A percentile compares a stretch with the other conserved stretches of the same genome.
Evolutionary conservation across 2,113 vertebrate genomes (phyloP).

Genomic region (Poicephalus meyeri): DNA sequence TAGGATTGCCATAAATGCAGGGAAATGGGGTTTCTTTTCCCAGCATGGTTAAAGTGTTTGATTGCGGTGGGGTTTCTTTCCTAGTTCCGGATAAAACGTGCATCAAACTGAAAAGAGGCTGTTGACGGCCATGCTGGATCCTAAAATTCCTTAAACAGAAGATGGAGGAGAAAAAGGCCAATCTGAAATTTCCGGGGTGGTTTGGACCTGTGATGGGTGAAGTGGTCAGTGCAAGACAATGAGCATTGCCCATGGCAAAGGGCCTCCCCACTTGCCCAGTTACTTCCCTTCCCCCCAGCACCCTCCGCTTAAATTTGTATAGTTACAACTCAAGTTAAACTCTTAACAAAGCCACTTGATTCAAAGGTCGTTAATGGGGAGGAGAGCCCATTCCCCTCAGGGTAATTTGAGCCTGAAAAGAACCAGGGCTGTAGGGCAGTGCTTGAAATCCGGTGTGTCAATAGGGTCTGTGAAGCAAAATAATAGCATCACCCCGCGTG

Average conservation of each 20-base stretch:
- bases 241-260: background rate
- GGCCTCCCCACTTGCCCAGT: accelerated
- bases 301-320: background rate
- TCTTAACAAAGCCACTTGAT: conserved; percentile 73
- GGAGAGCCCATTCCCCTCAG: conserved; percentile 73
- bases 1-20: background rate
- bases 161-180: background rate
- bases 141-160: background rate
- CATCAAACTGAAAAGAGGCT: background rate
- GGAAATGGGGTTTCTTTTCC: background rate
- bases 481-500: conserved; percentile 86
- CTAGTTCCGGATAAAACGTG: background rate
- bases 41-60: background rate
- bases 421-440: conserved; percentile 72
- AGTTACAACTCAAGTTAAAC: conserved; percentile 37
- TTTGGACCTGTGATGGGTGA: background rate
- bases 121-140: accelerated
- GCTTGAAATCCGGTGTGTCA: conserved; percentile 82
- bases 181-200: background rate
- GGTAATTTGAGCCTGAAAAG: conserved; percentile 81
- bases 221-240: background rate
- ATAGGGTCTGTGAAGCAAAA: conserved; percentile 85
- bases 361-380: conserved; percentile 76
- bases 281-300: background rate
- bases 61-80: background rate